phyloP scores from a whole-genome alignment of 2,888 invertebrate genomes.

The Ochropleura leucogaster region DNA sequence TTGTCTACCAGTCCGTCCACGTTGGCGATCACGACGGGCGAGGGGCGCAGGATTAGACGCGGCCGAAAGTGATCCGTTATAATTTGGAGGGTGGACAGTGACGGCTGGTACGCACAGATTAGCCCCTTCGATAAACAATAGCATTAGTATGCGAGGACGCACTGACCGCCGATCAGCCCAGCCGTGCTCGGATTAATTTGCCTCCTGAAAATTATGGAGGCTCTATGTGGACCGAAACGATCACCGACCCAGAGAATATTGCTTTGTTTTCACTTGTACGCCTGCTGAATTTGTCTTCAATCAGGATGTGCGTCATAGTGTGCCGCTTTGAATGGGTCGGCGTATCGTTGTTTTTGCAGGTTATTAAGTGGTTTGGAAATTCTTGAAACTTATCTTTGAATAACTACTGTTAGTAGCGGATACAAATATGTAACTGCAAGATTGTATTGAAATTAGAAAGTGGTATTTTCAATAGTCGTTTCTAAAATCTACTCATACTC shows the following conservation, averaged over 20 bases:
- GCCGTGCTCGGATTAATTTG: conserved; percentile 90
- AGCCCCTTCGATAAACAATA: conserved; percentile 91
- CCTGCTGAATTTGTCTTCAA: conserved; percentile 73
- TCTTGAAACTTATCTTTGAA: background rate
- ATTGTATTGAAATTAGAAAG: background rate
- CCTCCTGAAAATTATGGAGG: conserved; percentile 88
- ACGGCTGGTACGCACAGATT: conserved; percentile 90
- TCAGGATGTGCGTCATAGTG: conserved; percentile 54
- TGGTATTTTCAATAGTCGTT: background rate
- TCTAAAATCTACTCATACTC: background rate
- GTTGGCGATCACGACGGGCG: conserved; percentile 70
- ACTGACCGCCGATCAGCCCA: conserved; percentile 88
- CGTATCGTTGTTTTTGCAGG: conserved; percentile 54
- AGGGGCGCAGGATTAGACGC: conserved; percentile 82
- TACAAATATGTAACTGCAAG: background rate
- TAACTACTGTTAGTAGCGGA: background rate
- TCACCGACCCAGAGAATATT: conserved; percentile 81
- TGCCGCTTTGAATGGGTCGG: conserved; percentile 39
- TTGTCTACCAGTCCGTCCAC: conserved; percentile 53
- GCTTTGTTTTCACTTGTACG: conserved; percentile 82
- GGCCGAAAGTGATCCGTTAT: conserved; percentile 89
- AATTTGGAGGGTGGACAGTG: conserved; percentile 88
- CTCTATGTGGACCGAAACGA: conserved; percentile 79
- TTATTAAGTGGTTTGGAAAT: conserved; percentile 30
- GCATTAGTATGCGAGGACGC: conserved; percentile 90